phyloP scores from a whole-genome alignment of 1,140 invertebrate species.

The Sitodiplosis mosellana region DNA sequence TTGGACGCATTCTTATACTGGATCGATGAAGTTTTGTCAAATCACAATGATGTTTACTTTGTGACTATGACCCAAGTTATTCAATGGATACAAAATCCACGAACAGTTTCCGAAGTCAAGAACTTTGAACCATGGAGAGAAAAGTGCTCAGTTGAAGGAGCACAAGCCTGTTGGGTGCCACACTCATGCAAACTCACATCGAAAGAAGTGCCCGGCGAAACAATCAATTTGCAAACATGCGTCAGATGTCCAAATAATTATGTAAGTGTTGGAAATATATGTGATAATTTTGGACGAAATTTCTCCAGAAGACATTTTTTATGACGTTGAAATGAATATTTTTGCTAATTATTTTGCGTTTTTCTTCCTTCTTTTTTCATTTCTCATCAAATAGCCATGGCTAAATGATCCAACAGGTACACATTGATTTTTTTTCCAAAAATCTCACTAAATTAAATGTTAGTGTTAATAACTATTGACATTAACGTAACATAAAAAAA shows the following conservation, averaged over 20 bases:
- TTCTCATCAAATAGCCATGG: too few relatives aligned
- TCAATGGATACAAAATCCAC: constrained; percentile 89
- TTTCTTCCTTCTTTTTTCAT: too few relatives aligned
- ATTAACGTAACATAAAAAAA: too few relatives aligned
- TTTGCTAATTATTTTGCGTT: too few relatives aligned
- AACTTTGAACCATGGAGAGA: constrained; percentile 89
- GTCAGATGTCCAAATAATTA: constrained; percentile 85
- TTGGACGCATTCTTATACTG: constrained; percentile 84
- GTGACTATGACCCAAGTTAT: constrained; percentile 96
- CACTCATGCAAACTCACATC: constrained; percentile 78
- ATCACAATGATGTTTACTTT: constrained; percentile 87
- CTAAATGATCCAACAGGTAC: constrained; percentile 80
- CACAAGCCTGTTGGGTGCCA: constrained; percentile 66
- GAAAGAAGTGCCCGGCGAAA: constrained; percentile 82
- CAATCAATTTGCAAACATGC: constrained; percentile 83
- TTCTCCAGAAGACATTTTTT: too few relatives aligned
- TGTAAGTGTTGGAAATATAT: too few relatives aligned
- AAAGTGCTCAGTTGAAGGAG: constrained; percentile 62
- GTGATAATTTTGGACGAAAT: too few relatives aligned
- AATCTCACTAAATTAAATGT: too few relatives aligned
- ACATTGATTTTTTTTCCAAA: too few relatives aligned
- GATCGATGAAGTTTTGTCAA: constrained; percentile 78
- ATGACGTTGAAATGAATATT: too few relatives aligned
- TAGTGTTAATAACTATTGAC: too few relatives aligned
- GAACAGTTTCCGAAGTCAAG: constrained; percentile 64